Evolutionary conservation across 2,797 vertebrate species (phyloP).

Genomic region (Silurus aristotelis): DNA sequence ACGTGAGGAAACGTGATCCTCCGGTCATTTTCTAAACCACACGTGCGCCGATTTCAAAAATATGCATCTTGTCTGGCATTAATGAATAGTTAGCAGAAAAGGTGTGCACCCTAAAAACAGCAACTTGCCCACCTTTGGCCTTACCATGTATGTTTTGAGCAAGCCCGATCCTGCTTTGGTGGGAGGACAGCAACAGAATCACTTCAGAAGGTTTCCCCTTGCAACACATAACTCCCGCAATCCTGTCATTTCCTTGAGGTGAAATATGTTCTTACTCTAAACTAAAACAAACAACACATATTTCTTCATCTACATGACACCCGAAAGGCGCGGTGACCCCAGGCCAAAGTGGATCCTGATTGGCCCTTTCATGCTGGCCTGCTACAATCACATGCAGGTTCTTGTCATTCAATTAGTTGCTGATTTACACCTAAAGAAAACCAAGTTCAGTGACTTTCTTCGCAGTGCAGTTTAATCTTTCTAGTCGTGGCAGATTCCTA

Average conservation of each 20-base stretch:
- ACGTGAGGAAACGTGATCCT: neutral
- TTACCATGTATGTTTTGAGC: constrained; percentile 66
- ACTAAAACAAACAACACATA: constrained; percentile 80
- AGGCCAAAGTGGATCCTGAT: constrained; percentile 35
- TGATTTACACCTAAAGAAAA: constrained; percentile 51
- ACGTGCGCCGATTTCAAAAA: neutral
- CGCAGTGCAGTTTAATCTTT: constrained; percentile 56
- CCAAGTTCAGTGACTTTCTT: constrained; percentile 60
- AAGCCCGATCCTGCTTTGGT: constrained; percentile 63
- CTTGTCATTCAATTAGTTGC: constrained; percentile 63
- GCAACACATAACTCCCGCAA: constrained; percentile 64
- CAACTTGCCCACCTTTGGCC: constrained; percentile 41
- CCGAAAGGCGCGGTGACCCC: constrained; percentile 50
- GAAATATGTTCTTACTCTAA: constrained; percentile 75
- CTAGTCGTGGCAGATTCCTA: constrained; percentile 29
- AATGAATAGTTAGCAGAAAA: constrained; percentile 8
- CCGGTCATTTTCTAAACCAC: neutral
- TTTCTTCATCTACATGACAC: constrained; percentile 72
- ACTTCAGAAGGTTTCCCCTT: constrained; percentile 68
- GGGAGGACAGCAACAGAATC: constrained; percentile 69
- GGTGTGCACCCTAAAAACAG: neutral
- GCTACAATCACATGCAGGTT: constrained; percentile 53
- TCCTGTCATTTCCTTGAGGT: constrained; percentile 68
- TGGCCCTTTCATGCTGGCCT: constrained; percentile 22
- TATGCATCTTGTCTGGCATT: constrained; percentile 1